Evolutionary conservation across 1,140 invertebrate species (phyloP), one percentile per base, ranked within the genome.

Genomic region (Streblospio benedicti): DNA sequence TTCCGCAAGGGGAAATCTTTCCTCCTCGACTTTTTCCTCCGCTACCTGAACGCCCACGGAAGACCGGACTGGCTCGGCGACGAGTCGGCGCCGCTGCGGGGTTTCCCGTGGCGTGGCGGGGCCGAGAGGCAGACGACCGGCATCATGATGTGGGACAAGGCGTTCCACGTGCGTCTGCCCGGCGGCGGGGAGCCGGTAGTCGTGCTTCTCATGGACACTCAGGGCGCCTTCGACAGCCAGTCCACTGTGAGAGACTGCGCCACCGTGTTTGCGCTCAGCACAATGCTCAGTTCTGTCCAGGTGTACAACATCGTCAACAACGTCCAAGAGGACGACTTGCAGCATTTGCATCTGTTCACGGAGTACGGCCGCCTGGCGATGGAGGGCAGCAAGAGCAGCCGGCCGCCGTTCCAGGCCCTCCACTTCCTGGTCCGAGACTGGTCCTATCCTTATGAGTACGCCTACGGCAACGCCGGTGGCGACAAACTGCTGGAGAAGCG

Each of bases 1-100:
- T 99, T 98, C 78, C 83, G 97, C 4, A 99, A 99, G 80, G 97
- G 97, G 65, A 94, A 94, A 80, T 91, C 89, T 25, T 94, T 94
- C 78, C 78, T 94, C 28, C 80, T 94, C 0, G 89, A 97, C 78
- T 96, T 96, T 78, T 93, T 96, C 73, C 82, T 97, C 1, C 81
- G 92, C 66, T 97, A 93, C 76, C 84, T 77, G 4, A 69, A 65
- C 31, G 47, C 55, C n/a, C n/a, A n/a, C n/a, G n/a, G n/a, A n/a
- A n/a, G n/a, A n/a, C n/a, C n/a, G n/a, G n/a, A n/a, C n/a, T 82
- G 81, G 81, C 60, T 82, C 16, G 80, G 79, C 18, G 69, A 71
- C 66, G 74, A 79, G 20, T 71, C 79, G 43, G 67, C 67, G 2
- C 80, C 80, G 0, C 65, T 82, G 35, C 71, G 72, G 28, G 81